These are phyloP conservation scores for Butorides virescens DNA, from an alignment of 2,113 vertebrate genomes.

Conservation along the genomic window DNA sequence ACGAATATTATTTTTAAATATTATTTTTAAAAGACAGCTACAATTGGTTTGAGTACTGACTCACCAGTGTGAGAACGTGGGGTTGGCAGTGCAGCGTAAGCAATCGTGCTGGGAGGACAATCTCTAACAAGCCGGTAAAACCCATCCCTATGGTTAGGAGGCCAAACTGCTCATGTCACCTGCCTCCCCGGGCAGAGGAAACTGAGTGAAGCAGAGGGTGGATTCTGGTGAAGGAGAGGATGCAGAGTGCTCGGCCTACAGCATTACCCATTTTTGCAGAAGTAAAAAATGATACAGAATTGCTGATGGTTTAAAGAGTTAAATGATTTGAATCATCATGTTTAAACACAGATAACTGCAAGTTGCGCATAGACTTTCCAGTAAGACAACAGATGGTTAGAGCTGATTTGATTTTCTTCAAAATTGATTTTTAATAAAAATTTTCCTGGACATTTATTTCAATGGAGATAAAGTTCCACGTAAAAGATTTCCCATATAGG, in stretches of 20 bases:
- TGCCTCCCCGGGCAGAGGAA: background rate
- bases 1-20: background rate
- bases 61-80: background rate
- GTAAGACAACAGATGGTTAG: background rate
- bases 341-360: background rate
- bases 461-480: background rate
- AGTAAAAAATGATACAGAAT: background rate
- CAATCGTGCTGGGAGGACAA: fast-evolving
- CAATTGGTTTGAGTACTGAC: background rate
- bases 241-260: background rate
- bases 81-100: fast-evolving
- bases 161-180: background rate
- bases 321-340: background rate
- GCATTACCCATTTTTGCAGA: background rate
- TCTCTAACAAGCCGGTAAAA: background rate
- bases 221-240: background rate
- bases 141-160: fast-evolving
- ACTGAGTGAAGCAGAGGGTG: background rate
- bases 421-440: background rate
- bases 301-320: background rate
- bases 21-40: background rate
- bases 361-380: background rate
- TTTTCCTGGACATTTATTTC: background rate
- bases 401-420: background rate
- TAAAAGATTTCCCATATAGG: background rate